A percentile compares a stretch with the other conserved stretches of the same genome.
Conservation (phyloP, 2,888 invertebrate genomes). For the Drosophila kanekoi region DNA sequence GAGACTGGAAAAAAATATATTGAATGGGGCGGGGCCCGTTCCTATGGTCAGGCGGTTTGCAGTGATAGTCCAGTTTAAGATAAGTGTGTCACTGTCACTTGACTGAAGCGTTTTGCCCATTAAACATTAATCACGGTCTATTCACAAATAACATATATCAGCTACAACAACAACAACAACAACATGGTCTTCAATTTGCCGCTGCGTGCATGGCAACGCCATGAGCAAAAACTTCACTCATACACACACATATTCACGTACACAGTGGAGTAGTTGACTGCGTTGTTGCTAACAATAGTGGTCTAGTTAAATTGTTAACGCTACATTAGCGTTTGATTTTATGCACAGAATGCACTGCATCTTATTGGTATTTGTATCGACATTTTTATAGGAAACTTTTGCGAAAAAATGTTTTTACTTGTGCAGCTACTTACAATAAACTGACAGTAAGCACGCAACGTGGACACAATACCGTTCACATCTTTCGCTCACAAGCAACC, state of each 20-base stretch:
- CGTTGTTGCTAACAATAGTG: conserved; percentile 1
- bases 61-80: conserved; percentile 42
- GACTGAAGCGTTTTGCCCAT: conserved; percentile 41
- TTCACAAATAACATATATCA: conserved; percentile 46
- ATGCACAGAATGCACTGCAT: conserved; percentile 1
- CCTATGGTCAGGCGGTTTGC: conserved; percentile 36
- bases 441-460: conserved; percentile 50
- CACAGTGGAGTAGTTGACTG: background rate
- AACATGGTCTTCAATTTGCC: conserved; percentile 43
- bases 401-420: conserved; percentile 48
- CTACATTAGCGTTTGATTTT: background rate
- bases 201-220: conserved; percentile 64
- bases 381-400: conserved; percentile 22
- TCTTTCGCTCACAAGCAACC: conserved; percentile 18
- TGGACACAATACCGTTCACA: conserved; percentile 41
- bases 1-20: conserved; percentile 17
- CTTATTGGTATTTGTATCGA: background rate
- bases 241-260: conserved; percentile 10
- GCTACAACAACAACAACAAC: conserved; percentile 8
- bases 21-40: conserved; percentile 58
- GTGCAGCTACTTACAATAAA: conserved; percentile 60
- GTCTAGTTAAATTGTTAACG: conserved; percentile 4
- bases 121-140: conserved; percentile 64
- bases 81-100: conserved; percentile 60
- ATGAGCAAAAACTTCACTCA: conserved; percentile 53